These are phyloP conservation scores for Albula glossodonta DNA, from an alignment of 2,113 vertebrate species.

Conservation along the genomic window DNA sequence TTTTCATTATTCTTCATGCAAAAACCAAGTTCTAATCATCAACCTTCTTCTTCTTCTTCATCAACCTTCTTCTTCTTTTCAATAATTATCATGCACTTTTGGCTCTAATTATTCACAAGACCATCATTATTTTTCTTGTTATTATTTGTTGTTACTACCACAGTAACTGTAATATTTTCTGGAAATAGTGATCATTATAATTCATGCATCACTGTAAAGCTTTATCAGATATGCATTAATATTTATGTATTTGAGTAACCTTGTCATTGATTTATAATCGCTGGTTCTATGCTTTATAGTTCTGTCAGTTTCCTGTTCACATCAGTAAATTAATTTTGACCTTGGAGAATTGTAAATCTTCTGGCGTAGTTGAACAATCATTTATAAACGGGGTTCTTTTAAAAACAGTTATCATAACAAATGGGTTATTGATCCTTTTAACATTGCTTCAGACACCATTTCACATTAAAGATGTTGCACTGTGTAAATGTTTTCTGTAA, in stretches of 20 bases:
- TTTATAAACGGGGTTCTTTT: constrained; percentile 50
- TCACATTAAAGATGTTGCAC: constrained; percentile 68
- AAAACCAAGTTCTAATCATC: not conserved
- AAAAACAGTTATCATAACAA: constrained; percentile 65
- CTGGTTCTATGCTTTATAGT: constrained; percentile 50
- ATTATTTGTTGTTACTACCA: constrained; percentile 42
- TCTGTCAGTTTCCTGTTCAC: constrained; percentile 53
- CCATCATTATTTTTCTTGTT: constrained; percentile 34
- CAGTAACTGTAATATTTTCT: constrained; percentile 37
- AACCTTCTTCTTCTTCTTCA: not conserved
- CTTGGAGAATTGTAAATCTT: constrained; percentile 54
- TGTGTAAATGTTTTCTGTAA: constrained; percentile 46
- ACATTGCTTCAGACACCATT: constrained; percentile 64
- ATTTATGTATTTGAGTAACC: constrained; percentile 59
- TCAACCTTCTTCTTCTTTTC: not conserved
- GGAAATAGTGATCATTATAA: constrained; percentile 58
- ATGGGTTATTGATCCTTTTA: constrained; percentile 68
- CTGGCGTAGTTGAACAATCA: constrained; percentile 43
- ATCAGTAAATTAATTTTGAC: constrained; percentile 72
- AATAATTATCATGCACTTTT: not conserved
- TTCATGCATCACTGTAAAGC: constrained; percentile 57
- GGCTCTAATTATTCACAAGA: constrained; percentile 1
- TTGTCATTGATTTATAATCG: constrained; percentile 56
- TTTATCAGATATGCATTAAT: constrained; percentile 60
- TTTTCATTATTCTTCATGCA: not conserved